Evolutionary conservation across 2,113 vertebrate genomes (phyloP).

Genomic region (Trinectes maculatus): DNA sequence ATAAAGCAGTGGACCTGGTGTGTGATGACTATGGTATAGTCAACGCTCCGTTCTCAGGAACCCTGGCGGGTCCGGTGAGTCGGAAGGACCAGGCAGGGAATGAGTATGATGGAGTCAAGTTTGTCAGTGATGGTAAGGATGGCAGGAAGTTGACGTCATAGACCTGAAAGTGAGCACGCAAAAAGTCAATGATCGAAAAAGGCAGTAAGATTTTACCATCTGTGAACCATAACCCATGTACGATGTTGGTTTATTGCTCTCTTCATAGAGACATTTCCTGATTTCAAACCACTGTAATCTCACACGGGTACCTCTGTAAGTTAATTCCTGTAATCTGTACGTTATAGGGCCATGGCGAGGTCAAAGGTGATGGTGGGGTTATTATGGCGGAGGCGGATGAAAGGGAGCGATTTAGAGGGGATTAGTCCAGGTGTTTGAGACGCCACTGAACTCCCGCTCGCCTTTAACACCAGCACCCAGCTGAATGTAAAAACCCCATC

Average conservation of each 20-base stretch:
- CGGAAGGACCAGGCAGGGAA: slow-evolving; percentile 35
- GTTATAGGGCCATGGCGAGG: background rate
- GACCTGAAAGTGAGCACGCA: too few species aligned
- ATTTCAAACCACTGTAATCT: slow-evolving; percentile 1
- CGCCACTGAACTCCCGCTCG: slow-evolving; percentile 53
- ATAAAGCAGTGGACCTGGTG: slow-evolving; percentile 71
- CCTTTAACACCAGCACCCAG: slow-evolving; percentile 45
- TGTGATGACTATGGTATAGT: slow-evolving; percentile 70
- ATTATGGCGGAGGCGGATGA: slow-evolving; percentile 20
- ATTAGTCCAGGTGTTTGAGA: slow-evolving; percentile 58
- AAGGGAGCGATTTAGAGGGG: slow-evolving; percentile 57
- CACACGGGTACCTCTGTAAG: background rate
- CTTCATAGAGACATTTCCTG: background rate
- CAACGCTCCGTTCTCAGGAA: slow-evolving; percentile 70
- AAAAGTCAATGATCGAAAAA: too few species aligned
- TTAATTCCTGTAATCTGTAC: slow-evolving; percentile 35
- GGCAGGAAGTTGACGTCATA: background rate
- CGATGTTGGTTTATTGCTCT: background rate
- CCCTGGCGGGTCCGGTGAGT: slow-evolving; percentile 58
- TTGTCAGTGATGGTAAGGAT: slow-evolving; percentile 64
- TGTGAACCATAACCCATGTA: background rate
- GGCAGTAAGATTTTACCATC: background rate
- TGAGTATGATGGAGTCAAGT: slow-evolving; percentile 70
- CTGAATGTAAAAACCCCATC: slow-evolving; percentile 53
- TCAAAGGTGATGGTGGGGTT: slow-evolving; percentile 12